These are phyloP conservation scores for Leptinotarsa undecemlineata DNA, from an alignment of 1,140 invertebrate species.

Conservation along the genomic window DNA sequence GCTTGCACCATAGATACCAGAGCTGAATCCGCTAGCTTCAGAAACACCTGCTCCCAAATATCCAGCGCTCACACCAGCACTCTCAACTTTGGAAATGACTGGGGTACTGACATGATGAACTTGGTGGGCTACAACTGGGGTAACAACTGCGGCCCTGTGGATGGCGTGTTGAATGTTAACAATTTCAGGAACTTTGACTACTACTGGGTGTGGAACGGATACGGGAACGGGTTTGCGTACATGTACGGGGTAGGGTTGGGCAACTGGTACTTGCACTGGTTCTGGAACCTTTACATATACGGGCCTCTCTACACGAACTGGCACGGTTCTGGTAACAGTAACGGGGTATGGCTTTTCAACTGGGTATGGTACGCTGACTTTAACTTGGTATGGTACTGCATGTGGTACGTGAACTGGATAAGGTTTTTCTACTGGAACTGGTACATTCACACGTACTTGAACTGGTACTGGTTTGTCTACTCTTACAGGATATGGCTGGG, in stretches of 20 bases:
- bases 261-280: constrained; percentile 48
- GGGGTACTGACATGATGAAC: neutral
- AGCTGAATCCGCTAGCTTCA: neutral
- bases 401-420: constrained; percentile 19
- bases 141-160: neutral
- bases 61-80: neutral
- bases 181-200: constrained; percentile 38
- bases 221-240: constrained; percentile 43
- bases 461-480: constrained; percentile 40
- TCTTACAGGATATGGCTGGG: constrained; percentile 33
- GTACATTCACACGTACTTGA: constrained; percentile 46
- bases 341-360: constrained; percentile 46
- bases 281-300: constrained; percentile 52
- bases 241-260: constrained; percentile 49
- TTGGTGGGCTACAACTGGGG: neutral
- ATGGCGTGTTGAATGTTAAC: constrained; percentile 12
- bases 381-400: constrained; percentile 49
- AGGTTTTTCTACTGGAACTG: constrained; percentile 45
- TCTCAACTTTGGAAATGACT: neutral
- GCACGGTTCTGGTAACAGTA: constrained; percentile 44
- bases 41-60: neutral
- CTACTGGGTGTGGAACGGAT: constrained; percentile 41
- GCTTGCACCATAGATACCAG: constrained; percentile 7
- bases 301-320: constrained; percentile 50
- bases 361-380: constrained; percentile 48